A percentile compares a stretch with the other conserved stretches of the same genome.
These are phyloP conservation scores for Cantharis lateralis DNA, from an alignment of 2,888 invertebrate species.

Conservation along the genomic window DNA sequence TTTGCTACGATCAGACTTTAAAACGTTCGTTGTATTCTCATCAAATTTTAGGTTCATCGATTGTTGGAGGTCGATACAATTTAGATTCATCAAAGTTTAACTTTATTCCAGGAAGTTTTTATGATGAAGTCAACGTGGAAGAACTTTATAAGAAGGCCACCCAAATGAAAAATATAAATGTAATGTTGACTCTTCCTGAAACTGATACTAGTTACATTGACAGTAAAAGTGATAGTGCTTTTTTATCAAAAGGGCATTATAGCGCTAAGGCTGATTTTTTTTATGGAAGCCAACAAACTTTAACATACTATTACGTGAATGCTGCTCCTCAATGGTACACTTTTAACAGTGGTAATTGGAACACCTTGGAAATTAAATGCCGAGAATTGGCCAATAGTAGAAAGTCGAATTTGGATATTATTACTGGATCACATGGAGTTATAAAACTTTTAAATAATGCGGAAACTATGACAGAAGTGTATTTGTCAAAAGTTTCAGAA, in stretches of 20 bases:
- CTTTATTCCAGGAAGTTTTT: slow-evolving; percentile 59
- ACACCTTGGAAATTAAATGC: slow-evolving; percentile 56
- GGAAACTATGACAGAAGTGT: slow-evolving; percentile 40
- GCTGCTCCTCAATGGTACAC: slow-evolving; percentile 70
- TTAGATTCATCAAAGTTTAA: slow-evolving; percentile 51
- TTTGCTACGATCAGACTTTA: slow-evolving; percentile 61
- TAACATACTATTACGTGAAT: slow-evolving; percentile 69
- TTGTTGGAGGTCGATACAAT: slow-evolving; percentile 58
- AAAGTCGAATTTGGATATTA: slow-evolving; percentile 54
- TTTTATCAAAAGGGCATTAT: slow-evolving; percentile 65
- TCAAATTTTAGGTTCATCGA: slow-evolving; percentile 57
- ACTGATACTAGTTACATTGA: slow-evolving; percentile 54
- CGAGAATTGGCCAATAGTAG: slow-evolving; percentile 54
- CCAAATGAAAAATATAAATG: slow-evolving; percentile 46
- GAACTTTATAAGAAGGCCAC: slow-evolving; percentile 43
- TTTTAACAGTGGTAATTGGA: slow-evolving; percentile 66
- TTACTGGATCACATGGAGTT: slow-evolving; percentile 66
- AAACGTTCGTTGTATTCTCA: slow-evolving; percentile 61
- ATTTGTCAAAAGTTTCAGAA: slow-evolving; percentile 39
- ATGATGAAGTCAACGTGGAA: slow-evolving; percentile 47
- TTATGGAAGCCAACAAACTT: slow-evolving; percentile 61
- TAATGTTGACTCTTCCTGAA: slow-evolving; percentile 40
- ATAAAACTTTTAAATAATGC: slow-evolving; percentile 59
- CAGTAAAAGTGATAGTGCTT: slow-evolving; percentile 45
- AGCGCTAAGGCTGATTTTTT: slow-evolving; percentile 66